Conservation (phyloP, 2,888 invertebrate species). For the Timandra comae region DNA sequence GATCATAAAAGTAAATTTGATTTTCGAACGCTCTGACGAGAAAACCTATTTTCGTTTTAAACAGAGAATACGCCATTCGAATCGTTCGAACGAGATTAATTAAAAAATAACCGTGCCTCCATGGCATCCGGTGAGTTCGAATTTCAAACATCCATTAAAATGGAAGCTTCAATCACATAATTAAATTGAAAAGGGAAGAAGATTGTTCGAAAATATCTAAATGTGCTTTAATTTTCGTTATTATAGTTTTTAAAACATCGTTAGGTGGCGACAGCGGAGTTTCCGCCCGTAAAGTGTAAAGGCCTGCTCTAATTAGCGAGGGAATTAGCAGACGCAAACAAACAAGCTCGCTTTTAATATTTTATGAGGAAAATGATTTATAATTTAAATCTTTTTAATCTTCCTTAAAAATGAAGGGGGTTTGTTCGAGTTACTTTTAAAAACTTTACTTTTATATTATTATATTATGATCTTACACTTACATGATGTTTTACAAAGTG, state of each 20-base stretch:
- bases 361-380: slow-evolving; percentile 1
- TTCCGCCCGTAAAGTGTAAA: neutral
- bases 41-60: slow-evolving; percentile 11
- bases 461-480: too few relatives aligned
- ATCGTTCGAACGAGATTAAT: slow-evolving; percentile 46
- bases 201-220: too few relatives aligned
- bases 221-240: too few relatives aligned
- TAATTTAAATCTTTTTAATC: too few relatives aligned
- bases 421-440: too few relatives aligned
- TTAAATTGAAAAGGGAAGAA: too few relatives aligned
- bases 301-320: slow-evolving; percentile 23
- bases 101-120: slow-evolving; percentile 48
- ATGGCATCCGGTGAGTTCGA: slow-evolving; percentile 41
- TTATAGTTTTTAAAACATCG: slow-evolving; percentile 30
- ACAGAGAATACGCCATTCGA: slow-evolving; percentile 27
- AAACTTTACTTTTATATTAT: too few relatives aligned
- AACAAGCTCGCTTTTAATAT: slow-evolving; percentile 1
- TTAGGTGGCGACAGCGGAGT: slow-evolving; percentile 9
- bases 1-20: too few relatives aligned
- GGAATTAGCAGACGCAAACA: slow-evolving; percentile 17
- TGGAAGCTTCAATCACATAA: slow-evolving; percentile 44
- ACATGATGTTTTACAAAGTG: too few relatives aligned
- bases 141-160: too few relatives aligned
- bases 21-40: slow-evolving; percentile 19
- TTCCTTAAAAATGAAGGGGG: too few relatives aligned